A percentile compares a stretch with the other conserved stretches of the same genome.
Conservation (phyloP, 1,140 invertebrate species). For the Eubasilissa regina region DNA sequence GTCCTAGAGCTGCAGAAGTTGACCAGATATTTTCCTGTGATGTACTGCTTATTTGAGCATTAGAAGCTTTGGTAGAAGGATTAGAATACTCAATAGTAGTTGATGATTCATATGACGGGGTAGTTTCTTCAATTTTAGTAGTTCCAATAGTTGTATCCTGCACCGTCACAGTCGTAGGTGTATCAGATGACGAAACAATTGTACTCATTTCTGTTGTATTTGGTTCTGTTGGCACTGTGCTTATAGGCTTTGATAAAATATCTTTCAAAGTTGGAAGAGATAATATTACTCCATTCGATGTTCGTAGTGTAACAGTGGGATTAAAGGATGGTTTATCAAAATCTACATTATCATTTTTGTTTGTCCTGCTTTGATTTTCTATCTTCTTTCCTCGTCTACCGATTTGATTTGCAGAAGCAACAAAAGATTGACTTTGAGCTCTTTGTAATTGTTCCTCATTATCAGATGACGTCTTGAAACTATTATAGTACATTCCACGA, state of each 20-base stretch:
- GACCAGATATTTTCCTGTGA: constrained; percentile 57
- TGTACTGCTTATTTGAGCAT: constrained; percentile 47
- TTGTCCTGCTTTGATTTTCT: constrained; percentile 62
- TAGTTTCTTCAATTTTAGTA: constrained; percentile 33
- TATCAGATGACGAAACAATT: constrained; percentile 33
- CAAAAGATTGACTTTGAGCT: constrained; percentile 71
- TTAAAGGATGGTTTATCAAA: constrained; percentile 63
- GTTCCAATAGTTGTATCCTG: constrained; percentile 40
- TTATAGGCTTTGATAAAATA: constrained; percentile 54
- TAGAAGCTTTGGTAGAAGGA: constrained; percentile 40
- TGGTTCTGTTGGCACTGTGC: constrained; percentile 34
- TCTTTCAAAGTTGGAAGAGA: constrained; percentile 59
- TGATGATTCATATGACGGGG: constrained; percentile 44
- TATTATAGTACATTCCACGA: constrained; percentile 61
- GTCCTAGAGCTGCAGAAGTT: constrained; percentile 54
- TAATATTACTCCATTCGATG: constrained; percentile 50
- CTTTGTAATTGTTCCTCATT: constrained; percentile 72
- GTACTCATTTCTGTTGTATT: constrained; percentile 25
- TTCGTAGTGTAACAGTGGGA: constrained; percentile 44
- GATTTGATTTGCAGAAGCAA: constrained; percentile 66
- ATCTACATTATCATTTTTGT: constrained; percentile 64
- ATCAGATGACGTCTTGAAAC: constrained; percentile 61
- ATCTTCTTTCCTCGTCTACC: constrained; percentile 68
- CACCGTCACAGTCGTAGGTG: constrained; percentile 50
- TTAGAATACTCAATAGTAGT: constrained; percentile 43